phyloP scores from a whole-genome alignment of 2,888 invertebrate species.

The Dioctria rufipes region DNA sequence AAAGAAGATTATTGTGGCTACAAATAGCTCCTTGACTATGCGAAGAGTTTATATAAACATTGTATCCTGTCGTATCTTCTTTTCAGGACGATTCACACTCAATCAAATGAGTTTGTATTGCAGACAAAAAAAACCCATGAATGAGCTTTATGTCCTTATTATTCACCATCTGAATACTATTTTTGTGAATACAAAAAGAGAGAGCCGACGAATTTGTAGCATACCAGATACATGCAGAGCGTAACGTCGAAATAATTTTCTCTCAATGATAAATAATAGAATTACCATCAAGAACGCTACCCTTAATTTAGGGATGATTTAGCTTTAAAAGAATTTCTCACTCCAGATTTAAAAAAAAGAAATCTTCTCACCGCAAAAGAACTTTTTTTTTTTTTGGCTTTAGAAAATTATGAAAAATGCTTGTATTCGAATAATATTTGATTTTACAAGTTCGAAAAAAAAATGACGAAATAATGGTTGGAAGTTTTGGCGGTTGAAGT shows the following conservation, averaged over 20 bases:
- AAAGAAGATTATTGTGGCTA: background rate
- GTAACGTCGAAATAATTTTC: background rate
- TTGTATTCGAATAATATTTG: no score
- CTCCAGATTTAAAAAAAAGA: no score
- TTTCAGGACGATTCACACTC: conserved; percentile 44
- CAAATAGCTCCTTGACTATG: conserved; percentile 35
- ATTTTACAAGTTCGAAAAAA: no score
- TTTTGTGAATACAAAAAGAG: background rate
- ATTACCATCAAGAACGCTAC: background rate
- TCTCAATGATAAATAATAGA: conserved; percentile 19
- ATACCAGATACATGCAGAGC: background rate
- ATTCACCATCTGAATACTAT: conserved; percentile 33
- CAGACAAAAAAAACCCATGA: background rate
- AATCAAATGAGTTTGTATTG: conserved; percentile 35
- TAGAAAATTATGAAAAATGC: no score
- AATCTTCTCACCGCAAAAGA: no score
- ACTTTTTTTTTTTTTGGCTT: no score
- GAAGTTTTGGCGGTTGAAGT: no score
- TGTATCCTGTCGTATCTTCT: conserved; percentile 5
- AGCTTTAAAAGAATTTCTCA: no score
- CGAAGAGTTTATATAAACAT: conserved; percentile 6
- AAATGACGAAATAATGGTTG: no score
- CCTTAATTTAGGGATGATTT: background rate
- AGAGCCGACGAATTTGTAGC: background rate
- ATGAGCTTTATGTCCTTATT: conserved; percentile 35